Percentiles rank a stretch among this genome's conserved stretches.
phyloP scores from a whole-genome alignment of 1,140 invertebrate species.

The Trichoplusia ni region DNA sequence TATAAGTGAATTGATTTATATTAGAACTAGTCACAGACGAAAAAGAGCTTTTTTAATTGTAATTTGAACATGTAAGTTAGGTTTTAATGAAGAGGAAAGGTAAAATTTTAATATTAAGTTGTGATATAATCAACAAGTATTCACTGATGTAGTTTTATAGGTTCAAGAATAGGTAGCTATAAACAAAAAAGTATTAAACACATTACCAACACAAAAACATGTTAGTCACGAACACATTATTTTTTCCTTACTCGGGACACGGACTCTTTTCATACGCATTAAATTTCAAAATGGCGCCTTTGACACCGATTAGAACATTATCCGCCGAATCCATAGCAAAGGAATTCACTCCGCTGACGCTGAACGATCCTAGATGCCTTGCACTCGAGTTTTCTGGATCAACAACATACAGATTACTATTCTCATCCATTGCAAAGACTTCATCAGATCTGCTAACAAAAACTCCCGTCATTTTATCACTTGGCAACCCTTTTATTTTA shows the following conservation, averaged over 20 bases:
- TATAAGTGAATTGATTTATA: too few relatives aligned
- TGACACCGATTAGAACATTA: slow-evolving; percentile 69
- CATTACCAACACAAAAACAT: background rate
- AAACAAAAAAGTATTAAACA: background rate
- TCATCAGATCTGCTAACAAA: slow-evolving; percentile 67
- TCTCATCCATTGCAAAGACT: slow-evolving; percentile 71
- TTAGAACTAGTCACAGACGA: too few relatives aligned
- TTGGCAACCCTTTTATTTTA: slow-evolving; percentile 66
- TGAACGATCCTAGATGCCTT: slow-evolving; percentile 59
- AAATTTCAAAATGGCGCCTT: slow-evolving; percentile 63
- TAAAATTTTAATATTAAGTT: too few relatives aligned
- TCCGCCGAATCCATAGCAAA: slow-evolving; percentile 71
- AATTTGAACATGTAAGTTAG: too few relatives aligned
- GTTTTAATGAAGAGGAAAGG: too few relatives aligned
- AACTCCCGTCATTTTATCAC: slow-evolving; percentile 65
- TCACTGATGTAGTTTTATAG: too few relatives aligned
- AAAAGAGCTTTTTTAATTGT: too few relatives aligned
- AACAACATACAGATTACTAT: slow-evolving; percentile 64
- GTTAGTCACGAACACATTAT: slow-evolving; percentile 39
- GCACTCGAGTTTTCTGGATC: slow-evolving; percentile 60
- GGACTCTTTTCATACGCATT: slow-evolving; percentile 62
- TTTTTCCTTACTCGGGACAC: slow-evolving; percentile 54
- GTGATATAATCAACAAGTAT: too few relatives aligned
- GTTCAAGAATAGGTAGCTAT: background rate
- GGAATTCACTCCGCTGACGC: slow-evolving; percentile 62